Percentiles rank a stretch among this genome's conserved stretches.
phyloP scores from a whole-genome alignment of 2,888 invertebrate species.

The Zaprionus lineosus region DNA sequence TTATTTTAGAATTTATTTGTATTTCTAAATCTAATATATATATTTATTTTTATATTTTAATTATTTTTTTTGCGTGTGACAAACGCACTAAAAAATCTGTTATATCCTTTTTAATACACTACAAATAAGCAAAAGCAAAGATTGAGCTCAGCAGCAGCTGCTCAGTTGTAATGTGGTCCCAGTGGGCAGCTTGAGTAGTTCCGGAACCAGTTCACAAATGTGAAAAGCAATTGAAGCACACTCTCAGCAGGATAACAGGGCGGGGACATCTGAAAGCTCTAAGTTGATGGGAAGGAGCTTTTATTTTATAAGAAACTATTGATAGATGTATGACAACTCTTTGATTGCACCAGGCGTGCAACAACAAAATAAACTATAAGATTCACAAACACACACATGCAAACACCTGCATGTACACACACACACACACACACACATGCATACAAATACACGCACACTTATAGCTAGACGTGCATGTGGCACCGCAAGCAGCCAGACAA shows the following conservation, averaged over 20 bases:
- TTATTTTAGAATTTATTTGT: background rate
- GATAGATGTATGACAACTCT: conserved; percentile 30
- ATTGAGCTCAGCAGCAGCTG: conserved; percentile 39
- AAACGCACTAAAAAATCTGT: background rate
- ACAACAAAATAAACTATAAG: conserved; percentile 33
- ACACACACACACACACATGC: conserved; percentile 10
- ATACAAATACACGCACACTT: conserved; percentile 9
- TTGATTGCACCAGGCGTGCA: conserved; percentile 29
- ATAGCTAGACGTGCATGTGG: conserved; percentile 16
- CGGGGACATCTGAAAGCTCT: background rate
- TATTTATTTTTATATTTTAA: background rate
- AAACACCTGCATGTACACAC: conserved; percentile 4
- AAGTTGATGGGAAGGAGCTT: background rate
- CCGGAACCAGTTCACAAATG: background rate
- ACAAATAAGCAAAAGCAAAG: conserved; percentile 22
- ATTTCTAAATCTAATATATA: background rate
- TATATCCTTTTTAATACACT: background rate
- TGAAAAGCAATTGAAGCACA: background rate
- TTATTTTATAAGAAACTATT: conserved; percentile 7
- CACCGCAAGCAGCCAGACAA: conserved; percentile 66
- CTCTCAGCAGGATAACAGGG: background rate
- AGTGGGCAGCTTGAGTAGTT: conserved; percentile 43
- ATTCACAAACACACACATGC: conserved; percentile 8
- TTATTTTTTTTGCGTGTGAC: background rate
- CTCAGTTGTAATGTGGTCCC: conserved; percentile 43